A percentile compares a stretch with the other conserved stretches of the same genome.
These are phyloP conservation scores for Isichthys henryi DNA, from an alignment of 2,113 vertebrate genomes.

Conservation along the genomic window DNA sequence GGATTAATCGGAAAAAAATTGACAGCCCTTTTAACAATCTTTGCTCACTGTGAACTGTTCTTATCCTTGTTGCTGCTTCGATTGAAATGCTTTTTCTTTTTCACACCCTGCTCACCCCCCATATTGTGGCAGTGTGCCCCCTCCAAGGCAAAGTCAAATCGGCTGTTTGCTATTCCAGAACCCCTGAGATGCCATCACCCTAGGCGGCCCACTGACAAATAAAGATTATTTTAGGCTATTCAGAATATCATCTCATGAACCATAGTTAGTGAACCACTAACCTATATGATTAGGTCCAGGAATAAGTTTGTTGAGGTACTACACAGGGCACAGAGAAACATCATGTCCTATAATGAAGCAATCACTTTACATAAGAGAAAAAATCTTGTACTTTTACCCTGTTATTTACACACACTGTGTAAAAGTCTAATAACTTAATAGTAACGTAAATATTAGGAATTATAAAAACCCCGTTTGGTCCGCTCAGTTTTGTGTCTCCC, in stretches of 20 bases:
- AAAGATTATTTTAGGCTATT: not conserved
- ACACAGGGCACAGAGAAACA: not conserved
- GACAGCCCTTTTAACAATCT: not conserved
- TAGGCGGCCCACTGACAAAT: not conserved
- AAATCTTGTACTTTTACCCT: not conserved
- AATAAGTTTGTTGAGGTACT: not conserved
- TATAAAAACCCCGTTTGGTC: not conserved
- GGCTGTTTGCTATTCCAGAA: not conserved
- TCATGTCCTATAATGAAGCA: not conserved
- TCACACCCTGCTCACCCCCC: not conserved
- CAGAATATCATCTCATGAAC: not conserved
- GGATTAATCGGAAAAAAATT: not conserved
- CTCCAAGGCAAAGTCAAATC: not conserved
- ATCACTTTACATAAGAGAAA: not conserved
- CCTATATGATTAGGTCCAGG: not conserved
- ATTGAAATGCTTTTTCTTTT: not conserved
- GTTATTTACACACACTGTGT: not conserved
- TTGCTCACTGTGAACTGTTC: not conserved
- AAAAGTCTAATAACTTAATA: not conserved
- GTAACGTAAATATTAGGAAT: not conserved
- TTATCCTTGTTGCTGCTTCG: not conserved
- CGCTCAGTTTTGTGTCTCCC: not conserved
- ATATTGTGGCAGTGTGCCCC: not conserved
- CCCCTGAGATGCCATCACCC: not conserved
- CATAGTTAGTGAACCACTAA: not conserved